Evolutionary conservation across 2,113 vertebrate species (phyloP).

Genomic region (Ptyas mucosa): DNA sequence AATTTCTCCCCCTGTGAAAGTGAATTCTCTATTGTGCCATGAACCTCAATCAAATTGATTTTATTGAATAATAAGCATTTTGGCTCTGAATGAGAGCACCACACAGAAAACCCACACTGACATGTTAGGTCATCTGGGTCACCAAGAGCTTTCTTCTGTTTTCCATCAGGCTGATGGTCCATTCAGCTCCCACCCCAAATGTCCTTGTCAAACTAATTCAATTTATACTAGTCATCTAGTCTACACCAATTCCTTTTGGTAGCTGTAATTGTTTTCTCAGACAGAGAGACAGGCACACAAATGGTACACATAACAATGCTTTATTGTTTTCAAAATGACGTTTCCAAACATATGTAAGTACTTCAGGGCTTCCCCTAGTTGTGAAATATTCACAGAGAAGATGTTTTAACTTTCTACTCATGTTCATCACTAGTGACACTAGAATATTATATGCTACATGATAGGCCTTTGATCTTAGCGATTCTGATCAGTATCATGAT

Average conservation of each 20-base stretch:
- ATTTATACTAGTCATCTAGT: slow-evolving; percentile 71
- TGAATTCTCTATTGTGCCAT: slow-evolving; percentile 42
- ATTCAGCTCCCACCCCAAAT: slow-evolving; percentile 25
- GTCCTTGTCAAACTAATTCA: slow-evolving; percentile 71
- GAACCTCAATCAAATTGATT: slow-evolving; percentile 52
- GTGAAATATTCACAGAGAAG: slow-evolving; percentile 47
- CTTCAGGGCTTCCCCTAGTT: slow-evolving; percentile 54
- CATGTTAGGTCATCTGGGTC: slow-evolving; percentile 64
- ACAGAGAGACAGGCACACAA: slow-evolving; percentile 37
- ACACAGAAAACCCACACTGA: slow-evolving; percentile 70
- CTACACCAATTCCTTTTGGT: slow-evolving; percentile 52
- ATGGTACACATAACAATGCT: slow-evolving; percentile 19
- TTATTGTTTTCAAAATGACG: slow-evolving; percentile 52
- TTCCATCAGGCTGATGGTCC: slow-evolving; percentile 67
- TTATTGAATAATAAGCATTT: slow-evolving; percentile 70
- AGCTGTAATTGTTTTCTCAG: slow-evolving; percentile 56
- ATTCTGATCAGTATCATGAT: background rate
- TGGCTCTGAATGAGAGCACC: slow-evolving; percentile 59
- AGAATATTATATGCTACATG: slow-evolving; percentile 56
- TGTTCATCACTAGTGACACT: slow-evolving; percentile 20
- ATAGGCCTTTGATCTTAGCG: slow-evolving; percentile 39
- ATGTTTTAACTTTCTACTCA: slow-evolving; percentile 43
- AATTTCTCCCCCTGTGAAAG: slow-evolving; percentile 41
- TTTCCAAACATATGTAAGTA: slow-evolving; percentile 52
- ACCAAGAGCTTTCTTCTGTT: slow-evolving; percentile 62